Percentiles rank a stretch among this genome's conserved stretches.
Evolutionary conservation across 2,113 vertebrate species (phyloP).

Genomic region (Panthera leo): DNA sequence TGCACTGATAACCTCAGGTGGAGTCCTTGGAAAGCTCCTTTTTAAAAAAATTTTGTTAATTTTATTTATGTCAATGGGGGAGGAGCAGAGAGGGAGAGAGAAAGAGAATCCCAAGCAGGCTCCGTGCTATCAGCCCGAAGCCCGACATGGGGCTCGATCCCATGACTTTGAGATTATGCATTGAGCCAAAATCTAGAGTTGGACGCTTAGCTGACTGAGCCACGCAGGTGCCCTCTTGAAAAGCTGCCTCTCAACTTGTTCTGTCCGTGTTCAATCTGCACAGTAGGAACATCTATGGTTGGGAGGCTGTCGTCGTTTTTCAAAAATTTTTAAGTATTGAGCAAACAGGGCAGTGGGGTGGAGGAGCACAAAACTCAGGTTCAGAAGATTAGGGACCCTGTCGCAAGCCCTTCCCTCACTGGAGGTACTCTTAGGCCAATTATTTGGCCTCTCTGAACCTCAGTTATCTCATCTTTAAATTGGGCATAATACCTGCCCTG

Average conservation of each 20-base stretch:
- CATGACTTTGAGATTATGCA: neutral
- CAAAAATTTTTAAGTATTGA: neutral
- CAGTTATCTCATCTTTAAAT: slow-evolving; percentile 54
- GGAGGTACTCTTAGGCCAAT: neutral
- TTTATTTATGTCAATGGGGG: no score
- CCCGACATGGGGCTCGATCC: neutral
- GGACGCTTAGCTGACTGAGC: neutral
- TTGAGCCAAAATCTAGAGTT: neutral
- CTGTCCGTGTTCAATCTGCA: neutral
- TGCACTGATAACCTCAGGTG: neutral
- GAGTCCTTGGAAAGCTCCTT: neutral
- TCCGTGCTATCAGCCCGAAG: no score
- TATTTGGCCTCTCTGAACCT: neutral
- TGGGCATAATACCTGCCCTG: neutral
- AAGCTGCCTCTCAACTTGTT: neutral
- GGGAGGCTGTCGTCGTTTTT: neutral
- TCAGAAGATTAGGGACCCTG: neutral
- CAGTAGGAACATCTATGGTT: neutral
- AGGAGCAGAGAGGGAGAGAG: no score
- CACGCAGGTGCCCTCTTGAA: neutral
- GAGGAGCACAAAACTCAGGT: neutral
- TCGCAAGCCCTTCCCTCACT: neutral
- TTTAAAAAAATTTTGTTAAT: no score
- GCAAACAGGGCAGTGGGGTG: neutral
- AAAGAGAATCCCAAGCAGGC: no score